Evolutionary conservation across 2,888 invertebrate species (phyloP).

Genomic region (Pemphredon lugubris): DNA sequence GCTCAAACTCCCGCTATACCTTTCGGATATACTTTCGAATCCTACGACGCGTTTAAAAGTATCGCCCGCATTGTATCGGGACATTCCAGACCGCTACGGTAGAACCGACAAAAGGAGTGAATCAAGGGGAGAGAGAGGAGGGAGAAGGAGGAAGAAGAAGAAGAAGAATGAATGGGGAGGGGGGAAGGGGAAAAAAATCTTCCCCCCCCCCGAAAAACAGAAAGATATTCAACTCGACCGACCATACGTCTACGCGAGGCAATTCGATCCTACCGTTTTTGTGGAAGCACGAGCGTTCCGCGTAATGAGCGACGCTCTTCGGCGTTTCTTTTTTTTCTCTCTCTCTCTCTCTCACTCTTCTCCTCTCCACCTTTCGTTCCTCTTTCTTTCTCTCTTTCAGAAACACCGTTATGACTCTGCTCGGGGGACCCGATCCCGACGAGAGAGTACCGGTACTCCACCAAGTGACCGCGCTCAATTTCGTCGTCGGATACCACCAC

Average conservation of each 20-base stretch:
- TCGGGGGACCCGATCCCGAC: slow-evolving; percentile 12
- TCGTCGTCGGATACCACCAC: slow-evolving; percentile 23
- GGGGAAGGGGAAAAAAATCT: no score
- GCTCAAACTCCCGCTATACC: background rate
- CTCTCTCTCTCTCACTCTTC: background rate
- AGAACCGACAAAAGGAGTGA: slow-evolving; percentile 28
- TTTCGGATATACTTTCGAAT: slow-evolving; percentile 1
- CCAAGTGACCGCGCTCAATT: slow-evolving; percentile 42
- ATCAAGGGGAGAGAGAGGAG: no score
- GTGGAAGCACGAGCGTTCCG: slow-evolving; percentile 64
- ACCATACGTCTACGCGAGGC: slow-evolving; percentile 65
- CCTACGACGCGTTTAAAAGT: background rate
- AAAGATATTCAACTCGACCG: slow-evolving; percentile 26
- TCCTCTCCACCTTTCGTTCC: slow-evolving; percentile 18
- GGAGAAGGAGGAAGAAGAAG: slow-evolving; percentile 20
- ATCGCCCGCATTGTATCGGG: slow-evolving; percentile 41
- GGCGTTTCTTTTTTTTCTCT: slow-evolving; percentile 21
- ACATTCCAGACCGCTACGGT: slow-evolving; percentile 45
- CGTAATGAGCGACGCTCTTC: slow-evolving; percentile 66
- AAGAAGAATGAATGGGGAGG: no score
- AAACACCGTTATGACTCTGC: slow-evolving; percentile 51
- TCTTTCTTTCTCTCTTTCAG: slow-evolving; percentile 39
- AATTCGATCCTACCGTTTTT: slow-evolving; percentile 69
- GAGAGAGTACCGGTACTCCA: slow-evolving; percentile 50
- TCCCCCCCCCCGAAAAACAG: no score